phyloP scores from a whole-genome alignment of 2,888 invertebrate species.

The Mycalesis mineus region DNA sequence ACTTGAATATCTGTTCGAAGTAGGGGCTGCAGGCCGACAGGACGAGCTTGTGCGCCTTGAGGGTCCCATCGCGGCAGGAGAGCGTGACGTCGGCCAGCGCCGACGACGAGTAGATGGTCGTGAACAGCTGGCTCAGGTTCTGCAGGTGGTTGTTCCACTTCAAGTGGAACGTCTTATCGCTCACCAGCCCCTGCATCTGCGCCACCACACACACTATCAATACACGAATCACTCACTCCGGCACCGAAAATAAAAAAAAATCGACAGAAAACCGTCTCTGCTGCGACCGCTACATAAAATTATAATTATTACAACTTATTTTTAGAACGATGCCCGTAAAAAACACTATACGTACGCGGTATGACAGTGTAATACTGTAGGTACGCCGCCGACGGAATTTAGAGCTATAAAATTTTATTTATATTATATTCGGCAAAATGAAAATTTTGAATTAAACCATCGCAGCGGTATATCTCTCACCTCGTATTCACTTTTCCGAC shows the following conservation, averaged over 20 bases:
- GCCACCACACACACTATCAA: conserved; percentile 66
- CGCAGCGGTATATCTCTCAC: conserved; percentile 61
- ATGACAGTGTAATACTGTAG: conserved; percentile 77
- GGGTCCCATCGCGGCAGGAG: conserved; percentile 83
- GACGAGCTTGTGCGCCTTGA: conserved; percentile 84
- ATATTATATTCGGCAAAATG: conserved; percentile 59
- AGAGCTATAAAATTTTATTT: conserved; percentile 70
- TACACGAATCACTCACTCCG: conserved; percentile 62
- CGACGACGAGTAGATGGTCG: conserved; percentile 83
- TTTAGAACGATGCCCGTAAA: conserved; percentile 79
- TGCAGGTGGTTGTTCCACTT: conserved; percentile 86
- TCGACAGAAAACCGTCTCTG: conserved; percentile 72
- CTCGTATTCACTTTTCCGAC: conserved; percentile 68
- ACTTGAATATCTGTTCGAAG: conserved; percentile 85
- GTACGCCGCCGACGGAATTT: conserved; percentile 76
- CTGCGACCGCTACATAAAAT: conserved; percentile 77
- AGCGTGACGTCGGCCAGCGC: conserved; percentile 84
- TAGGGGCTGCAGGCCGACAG: conserved; percentile 87
- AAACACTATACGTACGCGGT: conserved; percentile 79
- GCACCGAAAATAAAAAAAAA: conserved; percentile 58
- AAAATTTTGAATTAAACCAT: conserved; percentile 55
- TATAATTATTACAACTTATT: conserved; percentile 79
- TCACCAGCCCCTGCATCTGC: conserved; percentile 79
- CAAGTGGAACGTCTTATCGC: conserved; percentile 82
- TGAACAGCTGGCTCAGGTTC: conserved; percentile 83